Evolutionary conservation across 2,113 vertebrate species (phyloP), one percentile per base, ranked within the genome.

Genomic region (Elaphurus davidianus): DNA sequence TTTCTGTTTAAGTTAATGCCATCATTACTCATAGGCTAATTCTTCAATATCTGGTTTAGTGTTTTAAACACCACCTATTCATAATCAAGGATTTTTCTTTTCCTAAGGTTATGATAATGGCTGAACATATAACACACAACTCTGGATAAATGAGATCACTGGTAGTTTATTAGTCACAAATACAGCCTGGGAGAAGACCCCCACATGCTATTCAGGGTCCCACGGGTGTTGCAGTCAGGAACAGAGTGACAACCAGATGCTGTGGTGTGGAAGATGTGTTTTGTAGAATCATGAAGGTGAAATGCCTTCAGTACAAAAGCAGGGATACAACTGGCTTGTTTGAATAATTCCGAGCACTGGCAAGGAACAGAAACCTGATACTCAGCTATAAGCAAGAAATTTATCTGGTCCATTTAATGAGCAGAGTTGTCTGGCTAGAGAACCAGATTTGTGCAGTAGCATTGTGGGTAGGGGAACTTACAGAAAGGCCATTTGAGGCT

Each of bases 131-230:
- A 43, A 13, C 9, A 83, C 2, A 1, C 25, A 60, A 1, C 15
- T 87, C 54, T 43, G 71, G 4, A 57, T 6, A 27, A 43, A 36
- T 6, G 25, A 59, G 15, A 84, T 67, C 4, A 21, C n/a, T 0
- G 23, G 62, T 16, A 89, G n/a, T 93, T 54, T 88, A 8, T 33
- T 40, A 50, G 17, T 78, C 33, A 47, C 19, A 67, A 23, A 33
- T 21, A 23, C 4, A 67, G 6, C 7, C 7, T 25, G 0, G 5
- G 1, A 3, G 4, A 84, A 2, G 15, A 7, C n/a, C 28, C 4
- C 5, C 23, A 40, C 16, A 8, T 3, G 0, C n/a, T 5, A 12
- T 2, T 30, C 25, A 86, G 19, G 28, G 10, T 6, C 15, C 43
- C 7, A 3, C 0, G 23, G n/a, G 23, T 3, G 2, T 14, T 76